Evolutionary conservation across 2,797 vertebrate species (phyloP).

Genomic region (Protonibea diacanthus): DNA sequence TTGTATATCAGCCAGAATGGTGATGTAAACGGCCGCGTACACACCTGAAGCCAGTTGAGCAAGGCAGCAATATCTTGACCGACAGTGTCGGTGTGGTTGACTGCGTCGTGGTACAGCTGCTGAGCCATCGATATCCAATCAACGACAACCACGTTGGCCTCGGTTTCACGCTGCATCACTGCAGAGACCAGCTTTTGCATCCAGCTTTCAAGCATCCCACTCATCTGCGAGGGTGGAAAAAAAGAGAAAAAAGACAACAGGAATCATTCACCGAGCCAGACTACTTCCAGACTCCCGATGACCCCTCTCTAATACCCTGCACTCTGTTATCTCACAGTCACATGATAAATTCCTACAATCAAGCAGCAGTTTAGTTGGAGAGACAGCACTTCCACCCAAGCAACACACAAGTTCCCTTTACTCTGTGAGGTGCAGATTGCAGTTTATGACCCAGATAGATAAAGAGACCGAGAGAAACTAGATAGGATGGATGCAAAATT

Average conservation of each 20-base stretch:
- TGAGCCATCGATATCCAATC: constrained; percentile 93
- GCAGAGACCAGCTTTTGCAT: constrained; percentile 89
- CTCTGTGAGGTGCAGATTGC: not conserved
- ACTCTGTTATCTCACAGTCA: constrained; percentile 38
- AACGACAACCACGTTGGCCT: constrained; percentile 92
- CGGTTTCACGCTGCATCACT: constrained; percentile 87
- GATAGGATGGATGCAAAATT: not conserved
- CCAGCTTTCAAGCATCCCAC: constrained; percentile 93
- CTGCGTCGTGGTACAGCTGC: constrained; percentile 92
- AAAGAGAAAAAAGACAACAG: not conserved
- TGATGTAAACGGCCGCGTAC: not conserved
- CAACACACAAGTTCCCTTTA: not conserved
- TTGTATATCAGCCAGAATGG: not conserved
- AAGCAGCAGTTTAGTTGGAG: not conserved
- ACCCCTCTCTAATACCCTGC: constrained; percentile 12
- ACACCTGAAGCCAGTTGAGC: constrained; percentile 95
- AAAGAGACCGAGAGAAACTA: not conserved
- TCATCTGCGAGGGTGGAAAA: constrained; percentile 84
- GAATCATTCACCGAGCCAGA: constrained; percentile 18
- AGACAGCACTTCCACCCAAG: not conserved
- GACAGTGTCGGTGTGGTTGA: constrained; percentile 88
- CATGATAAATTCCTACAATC: constrained; percentile 54
- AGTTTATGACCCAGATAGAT: not conserved
- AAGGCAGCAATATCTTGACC: constrained; percentile 87
- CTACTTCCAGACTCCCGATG: not conserved